phyloP scores from a whole-genome alignment of 2,797 vertebrate species.

The Cichlasoma orientale region DNA sequence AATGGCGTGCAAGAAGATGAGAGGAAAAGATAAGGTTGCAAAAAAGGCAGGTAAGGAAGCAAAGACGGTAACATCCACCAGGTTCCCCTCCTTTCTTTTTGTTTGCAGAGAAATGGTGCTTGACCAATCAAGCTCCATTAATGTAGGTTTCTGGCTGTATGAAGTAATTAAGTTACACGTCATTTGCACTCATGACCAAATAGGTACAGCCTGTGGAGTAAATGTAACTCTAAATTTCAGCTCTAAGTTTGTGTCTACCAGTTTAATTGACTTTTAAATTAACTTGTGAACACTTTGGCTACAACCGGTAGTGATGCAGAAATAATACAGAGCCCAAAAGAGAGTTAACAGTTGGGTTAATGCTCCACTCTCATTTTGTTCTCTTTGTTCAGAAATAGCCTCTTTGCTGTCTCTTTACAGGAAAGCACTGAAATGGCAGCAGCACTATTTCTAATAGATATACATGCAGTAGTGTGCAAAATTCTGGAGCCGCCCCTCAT shows the following conservation, averaged over 20 bases:
- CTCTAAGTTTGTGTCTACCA: not conserved
- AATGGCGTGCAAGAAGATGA: not conserved
- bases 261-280: constrained; percentile 7
- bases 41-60: not conserved
- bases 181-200: not conserved
- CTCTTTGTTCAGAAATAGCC: not conserved
- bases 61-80: not conserved
- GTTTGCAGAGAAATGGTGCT: not conserved
- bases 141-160: not conserved
- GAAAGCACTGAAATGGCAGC: not conserved
- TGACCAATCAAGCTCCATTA: not conserved
- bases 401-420: not conserved
- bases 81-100: not conserved
- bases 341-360: not conserved
- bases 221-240: not conserved
- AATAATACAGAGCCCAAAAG: not conserved
- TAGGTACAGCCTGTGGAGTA: not conserved
- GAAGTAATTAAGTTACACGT: not conserved
- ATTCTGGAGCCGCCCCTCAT: no score
- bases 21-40: not conserved
- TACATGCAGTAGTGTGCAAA: not conserved
- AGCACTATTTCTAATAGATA: not conserved
- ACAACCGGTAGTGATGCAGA: not conserved
- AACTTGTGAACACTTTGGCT: not conserved
- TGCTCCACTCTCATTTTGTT: not conserved